phyloP scores from a whole-genome alignment of 1,140 invertebrate species.

The Apis cerana region DNA sequence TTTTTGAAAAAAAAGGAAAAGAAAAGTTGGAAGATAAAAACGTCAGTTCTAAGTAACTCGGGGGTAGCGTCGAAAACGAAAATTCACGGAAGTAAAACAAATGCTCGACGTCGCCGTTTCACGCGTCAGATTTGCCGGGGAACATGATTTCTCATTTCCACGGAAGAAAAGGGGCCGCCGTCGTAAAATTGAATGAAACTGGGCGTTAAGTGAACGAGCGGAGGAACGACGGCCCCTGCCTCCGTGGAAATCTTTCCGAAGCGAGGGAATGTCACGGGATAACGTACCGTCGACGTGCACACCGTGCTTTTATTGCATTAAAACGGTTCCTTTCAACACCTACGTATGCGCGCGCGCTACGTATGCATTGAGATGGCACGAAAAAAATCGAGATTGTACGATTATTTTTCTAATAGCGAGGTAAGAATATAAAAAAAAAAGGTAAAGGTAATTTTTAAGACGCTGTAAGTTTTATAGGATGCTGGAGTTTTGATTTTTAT shows the following conservation, averaged over 20 bases:
- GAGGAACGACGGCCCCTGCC: conserved; percentile 36
- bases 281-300: conserved; percentile 44
- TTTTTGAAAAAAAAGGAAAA: too few species aligned
- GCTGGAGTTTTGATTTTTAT: too few species aligned
- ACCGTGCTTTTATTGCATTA: conserved; percentile 56
- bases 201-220: conserved; percentile 59
- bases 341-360: too few species aligned
- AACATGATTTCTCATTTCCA: conserved; percentile 33
- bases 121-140: conserved; percentile 34
- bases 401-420: too few species aligned
- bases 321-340: conserved; percentile 54
- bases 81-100: neutral
- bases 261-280: conserved; percentile 39
- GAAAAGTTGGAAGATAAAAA: neutral
- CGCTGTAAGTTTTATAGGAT: too few species aligned
- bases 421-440: too few species aligned
- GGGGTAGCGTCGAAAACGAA: neutral
- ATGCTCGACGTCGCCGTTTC: conserved; percentile 12
- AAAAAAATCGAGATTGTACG: too few species aligned
- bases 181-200: conserved; percentile 58
- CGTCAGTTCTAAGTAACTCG: conserved; percentile 1
- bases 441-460: too few species aligned
- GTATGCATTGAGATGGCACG: too few species aligned
- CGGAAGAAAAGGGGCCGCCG: conserved; percentile 1
- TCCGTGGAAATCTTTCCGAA: conserved; percentile 48